Evolutionary conservation across 2,888 invertebrate genomes (phyloP).

Genomic region (Zhengitettix transpicula): DNA sequence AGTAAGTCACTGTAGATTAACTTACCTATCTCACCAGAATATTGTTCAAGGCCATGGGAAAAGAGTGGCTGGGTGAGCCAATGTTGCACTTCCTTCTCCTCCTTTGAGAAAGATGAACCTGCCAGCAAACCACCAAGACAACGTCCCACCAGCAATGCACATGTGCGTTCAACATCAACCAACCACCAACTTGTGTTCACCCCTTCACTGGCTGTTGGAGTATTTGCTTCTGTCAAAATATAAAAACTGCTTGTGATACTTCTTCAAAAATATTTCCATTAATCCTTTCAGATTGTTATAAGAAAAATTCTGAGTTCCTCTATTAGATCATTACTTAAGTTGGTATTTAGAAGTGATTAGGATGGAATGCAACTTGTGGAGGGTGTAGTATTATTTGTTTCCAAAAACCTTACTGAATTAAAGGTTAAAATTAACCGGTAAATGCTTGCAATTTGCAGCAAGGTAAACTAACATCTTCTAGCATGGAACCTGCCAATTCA

Average conservation of each 20-base stretch:
- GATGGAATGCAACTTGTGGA: no score
- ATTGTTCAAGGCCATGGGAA: constrained; percentile 21
- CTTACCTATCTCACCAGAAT: constrained; percentile 3
- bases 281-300: not conserved
- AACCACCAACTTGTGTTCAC: constrained; percentile 26
- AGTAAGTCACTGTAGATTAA: no score
- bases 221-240: constrained; percentile 26
- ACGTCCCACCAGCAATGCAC: constrained; percentile 39
- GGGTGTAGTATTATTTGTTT: no score
- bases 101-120: constrained; percentile 27
- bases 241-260: constrained; percentile 2
- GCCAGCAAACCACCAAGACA: constrained; percentile 38
- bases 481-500: no score
- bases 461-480: no score
- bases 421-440: no score
- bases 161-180: constrained; percentile 39
- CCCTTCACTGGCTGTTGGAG: constrained; percentile 30
- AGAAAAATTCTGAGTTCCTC: not conserved
- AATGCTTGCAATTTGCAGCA: no score
- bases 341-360: no score
- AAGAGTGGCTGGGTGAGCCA: constrained; percentile 31
- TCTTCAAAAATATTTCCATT: not conserved
- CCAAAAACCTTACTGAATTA: no score
- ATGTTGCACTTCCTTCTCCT: constrained; percentile 27
- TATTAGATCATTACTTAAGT: no score